Conservation (phyloP, 2,797 vertebrate genomes). For the Chelmon rostratus region DNA sequence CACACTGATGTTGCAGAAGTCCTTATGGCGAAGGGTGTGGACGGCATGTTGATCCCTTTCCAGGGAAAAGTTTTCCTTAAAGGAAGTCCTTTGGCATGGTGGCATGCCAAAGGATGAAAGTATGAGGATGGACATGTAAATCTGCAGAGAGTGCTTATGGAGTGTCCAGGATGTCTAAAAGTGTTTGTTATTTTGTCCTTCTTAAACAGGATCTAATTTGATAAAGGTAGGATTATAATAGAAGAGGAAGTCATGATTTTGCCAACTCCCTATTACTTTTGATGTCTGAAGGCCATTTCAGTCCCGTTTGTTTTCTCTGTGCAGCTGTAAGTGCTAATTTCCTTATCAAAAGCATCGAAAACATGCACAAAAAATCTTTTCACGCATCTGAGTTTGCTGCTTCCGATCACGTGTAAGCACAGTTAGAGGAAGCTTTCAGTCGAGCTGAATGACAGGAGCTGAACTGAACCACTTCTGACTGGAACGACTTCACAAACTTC, state of each 20-base stretch:
- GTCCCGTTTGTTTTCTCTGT: slow-evolving; percentile 19
- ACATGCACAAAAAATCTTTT: slow-evolving; percentile 6
- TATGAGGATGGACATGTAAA: slow-evolving; percentile 55
- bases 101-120: slow-evolving; percentile 59
- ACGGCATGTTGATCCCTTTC: slow-evolving; percentile 61
- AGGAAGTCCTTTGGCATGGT: slow-evolving; percentile 70
- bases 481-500: slow-evolving; percentile 51
- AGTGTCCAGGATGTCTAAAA: slow-evolving; percentile 59
- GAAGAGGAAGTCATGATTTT: slow-evolving; percentile 58
- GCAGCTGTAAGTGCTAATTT: slow-evolving; percentile 16
- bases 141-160: slow-evolving; percentile 60
- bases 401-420: slow-evolving; percentile 44
- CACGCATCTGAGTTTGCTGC: slow-evolving; percentile 18
- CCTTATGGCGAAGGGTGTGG: slow-evolving; percentile 68
- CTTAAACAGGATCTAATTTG: slow-evolving; percentile 48
- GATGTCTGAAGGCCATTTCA: slow-evolving; percentile 56
- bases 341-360: slow-evolving; percentile 33
- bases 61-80: slow-evolving; percentile 66
- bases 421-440: slow-evolving; percentile 27
- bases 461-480: slow-evolving; percentile 55
- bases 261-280: slow-evolving; percentile 44
- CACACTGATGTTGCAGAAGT: slow-evolving; percentile 59
- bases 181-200: slow-evolving; percentile 59
- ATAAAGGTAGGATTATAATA: slow-evolving; percentile 51
- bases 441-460: slow-evolving; percentile 50